Evolutionary conservation across 2,797 vertebrate genomes (phyloP).

Genomic region (Acomys russatus): DNA sequence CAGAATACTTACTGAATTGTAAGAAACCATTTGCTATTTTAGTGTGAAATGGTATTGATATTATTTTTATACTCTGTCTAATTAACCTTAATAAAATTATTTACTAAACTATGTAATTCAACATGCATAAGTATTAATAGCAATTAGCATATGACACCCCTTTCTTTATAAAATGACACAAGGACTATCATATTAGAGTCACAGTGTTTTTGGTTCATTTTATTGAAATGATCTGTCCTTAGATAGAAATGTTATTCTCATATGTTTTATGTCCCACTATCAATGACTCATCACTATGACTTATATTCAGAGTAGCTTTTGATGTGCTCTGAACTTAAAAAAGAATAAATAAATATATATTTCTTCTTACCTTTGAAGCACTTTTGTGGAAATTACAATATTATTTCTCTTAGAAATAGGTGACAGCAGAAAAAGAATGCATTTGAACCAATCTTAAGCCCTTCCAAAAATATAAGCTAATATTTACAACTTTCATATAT

Average conservation of each 20-base stretch:
- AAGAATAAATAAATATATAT: neutral
- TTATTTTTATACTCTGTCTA: neutral
- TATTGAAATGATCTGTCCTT: neutral
- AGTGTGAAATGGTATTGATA: neutral
- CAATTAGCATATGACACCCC: neutral
- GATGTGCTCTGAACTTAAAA: neutral
- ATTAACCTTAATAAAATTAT: neutral
- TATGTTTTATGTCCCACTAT: neutral
- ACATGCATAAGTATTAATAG: neutral
- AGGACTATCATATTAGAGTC: neutral
- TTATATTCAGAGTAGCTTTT: neutral
- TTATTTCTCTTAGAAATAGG: neutral
- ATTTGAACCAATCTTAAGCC: neutral
- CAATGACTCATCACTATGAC: neutral
- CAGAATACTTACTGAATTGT: conserved; percentile 13
- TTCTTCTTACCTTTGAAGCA: neutral
- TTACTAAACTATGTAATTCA: conserved; percentile 23
- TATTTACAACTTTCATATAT: too few species aligned
- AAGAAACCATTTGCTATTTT: neutral
- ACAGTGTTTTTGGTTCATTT: neutral
- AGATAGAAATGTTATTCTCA: neutral
- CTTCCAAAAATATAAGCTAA: neutral
- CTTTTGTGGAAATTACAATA: neutral
- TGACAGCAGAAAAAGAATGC: neutral
- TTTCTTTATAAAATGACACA: neutral